Conservation (phyloP, 2,888 invertebrate genomes). For the Eristalis arbustorum region DNA sequence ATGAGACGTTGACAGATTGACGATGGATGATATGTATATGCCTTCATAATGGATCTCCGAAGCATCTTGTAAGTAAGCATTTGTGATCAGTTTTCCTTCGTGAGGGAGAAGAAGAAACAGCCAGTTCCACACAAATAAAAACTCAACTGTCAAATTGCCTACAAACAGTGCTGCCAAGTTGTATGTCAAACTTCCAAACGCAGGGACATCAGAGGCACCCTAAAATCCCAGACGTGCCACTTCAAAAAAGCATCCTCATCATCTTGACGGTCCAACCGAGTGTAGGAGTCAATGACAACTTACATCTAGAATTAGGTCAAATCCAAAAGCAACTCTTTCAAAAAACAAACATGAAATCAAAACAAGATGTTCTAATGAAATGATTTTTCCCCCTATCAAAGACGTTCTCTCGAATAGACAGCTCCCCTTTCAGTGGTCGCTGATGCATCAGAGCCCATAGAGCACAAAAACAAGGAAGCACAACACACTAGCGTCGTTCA, state of each 20-base stretch:
- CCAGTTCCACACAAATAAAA: too few relatives aligned
- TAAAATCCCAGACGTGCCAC: too few relatives aligned
- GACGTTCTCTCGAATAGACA: neutral
- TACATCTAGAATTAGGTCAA: neutral
- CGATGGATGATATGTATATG: neutral
- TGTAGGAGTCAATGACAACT: neutral
- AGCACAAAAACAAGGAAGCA: conserved; percentile 57
- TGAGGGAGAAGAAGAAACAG: neutral
- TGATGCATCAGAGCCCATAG: conserved; percentile 19
- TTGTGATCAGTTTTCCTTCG: neutral
- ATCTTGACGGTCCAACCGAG: neutral
- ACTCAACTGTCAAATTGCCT: too few relatives aligned
- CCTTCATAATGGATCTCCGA: neutral
- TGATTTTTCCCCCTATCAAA: neutral
- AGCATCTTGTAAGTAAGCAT: neutral
- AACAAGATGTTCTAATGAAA: neutral
- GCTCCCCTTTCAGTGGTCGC: neutral
- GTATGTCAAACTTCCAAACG: too few relatives aligned
- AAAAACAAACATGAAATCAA: neutral
- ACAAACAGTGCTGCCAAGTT: too few relatives aligned
- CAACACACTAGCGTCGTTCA: conserved; percentile 15
- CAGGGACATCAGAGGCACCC: too few relatives aligned
- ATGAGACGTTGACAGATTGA: neutral
- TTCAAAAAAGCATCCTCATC: neutral
- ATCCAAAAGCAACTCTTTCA: neutral